Percentiles rank a stretch among this genome's conserved stretches.
phyloP scores from a whole-genome alignment of 2,113 vertebrate species.

The Suricata suricatta region DNA sequence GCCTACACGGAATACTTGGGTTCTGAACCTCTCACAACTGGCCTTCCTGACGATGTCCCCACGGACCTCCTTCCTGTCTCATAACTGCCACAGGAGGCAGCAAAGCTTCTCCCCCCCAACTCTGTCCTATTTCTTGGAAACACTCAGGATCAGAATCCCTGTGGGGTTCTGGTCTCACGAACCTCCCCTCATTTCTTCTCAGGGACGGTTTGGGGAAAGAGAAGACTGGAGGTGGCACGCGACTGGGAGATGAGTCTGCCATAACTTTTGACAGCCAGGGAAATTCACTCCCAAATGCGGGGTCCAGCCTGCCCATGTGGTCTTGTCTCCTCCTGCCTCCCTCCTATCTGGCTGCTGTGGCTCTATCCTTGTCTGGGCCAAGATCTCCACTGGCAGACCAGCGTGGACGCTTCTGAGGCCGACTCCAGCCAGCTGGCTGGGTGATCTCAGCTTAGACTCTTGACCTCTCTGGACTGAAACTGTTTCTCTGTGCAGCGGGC shows the following conservation, averaged over 20 bases:
- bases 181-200: background rate
- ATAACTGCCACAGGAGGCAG: background rate
- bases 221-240: background rate
- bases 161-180: background rate
- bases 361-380: background rate
- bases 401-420: background rate
- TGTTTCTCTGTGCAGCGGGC: background rate
- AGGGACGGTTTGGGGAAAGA: background rate
- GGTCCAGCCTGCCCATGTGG: background rate
- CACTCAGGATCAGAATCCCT: background rate
- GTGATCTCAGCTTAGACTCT: background rate
- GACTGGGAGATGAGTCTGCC: background rate
- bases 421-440: background rate
- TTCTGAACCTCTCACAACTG: background rate
- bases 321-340: constrained; percentile 54
- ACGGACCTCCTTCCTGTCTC: too few relatives aligned
- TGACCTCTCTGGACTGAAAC: background rate
- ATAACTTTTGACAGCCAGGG: constrained; percentile 64
- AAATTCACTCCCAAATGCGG: constrained; percentile 79
- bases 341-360: background rate
- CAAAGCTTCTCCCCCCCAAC: background rate
- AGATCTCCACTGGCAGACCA: background rate
- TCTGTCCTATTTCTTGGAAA: background rate
- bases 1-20: background rate
- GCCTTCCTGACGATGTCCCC: background rate